These are phyloP conservation scores for Hemibagrus wyckioides DNA, from an alignment of 2,113 vertebrate species.

Conservation along the genomic window DNA sequence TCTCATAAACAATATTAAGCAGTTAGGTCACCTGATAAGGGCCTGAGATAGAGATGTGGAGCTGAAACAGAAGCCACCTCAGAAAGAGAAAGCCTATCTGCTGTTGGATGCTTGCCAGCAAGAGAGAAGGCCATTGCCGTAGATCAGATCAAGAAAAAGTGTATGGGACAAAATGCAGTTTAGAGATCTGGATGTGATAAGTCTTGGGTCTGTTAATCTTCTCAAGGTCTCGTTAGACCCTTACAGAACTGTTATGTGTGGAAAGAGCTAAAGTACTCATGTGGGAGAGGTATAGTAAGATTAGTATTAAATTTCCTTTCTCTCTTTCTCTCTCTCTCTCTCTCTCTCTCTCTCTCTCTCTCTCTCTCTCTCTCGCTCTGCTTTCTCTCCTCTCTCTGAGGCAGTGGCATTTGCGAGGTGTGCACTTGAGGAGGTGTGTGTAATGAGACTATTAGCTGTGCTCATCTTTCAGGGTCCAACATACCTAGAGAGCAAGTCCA, in stretches of 20 bases:
- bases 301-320: conserved; percentile 37
- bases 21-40: conserved; percentile 49
- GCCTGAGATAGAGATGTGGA: conserved; percentile 39
- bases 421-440: conserved; percentile 38
- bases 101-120: conserved; percentile 28
- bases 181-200: conserved; percentile 21
- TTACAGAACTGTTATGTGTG: neutral
- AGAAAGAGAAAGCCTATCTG: conserved; percentile 54
- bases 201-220: conserved; percentile 22
- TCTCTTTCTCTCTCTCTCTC: neutral
- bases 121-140: conserved; percentile 13
- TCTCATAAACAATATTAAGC: conserved; percentile 27
- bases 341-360: conserved; percentile 9
- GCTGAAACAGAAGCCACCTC: conserved; percentile 46
- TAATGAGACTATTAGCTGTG: conserved; percentile 54
- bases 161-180: conserved; percentile 23
- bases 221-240: conserved; percentile 10
- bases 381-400: conserved; percentile 12
- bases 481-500: conserved; percentile 32
- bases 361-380: neutral
- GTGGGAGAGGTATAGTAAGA: conserved; percentile 29
- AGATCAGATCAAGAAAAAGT: conserved; percentile 46
- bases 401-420: conserved; percentile 42
- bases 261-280: conserved; percentile 30
- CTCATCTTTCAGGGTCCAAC: conserved; percentile 53